Conservation (phyloP, 2,888 invertebrate species). For the Branchellion lobata region DNA sequence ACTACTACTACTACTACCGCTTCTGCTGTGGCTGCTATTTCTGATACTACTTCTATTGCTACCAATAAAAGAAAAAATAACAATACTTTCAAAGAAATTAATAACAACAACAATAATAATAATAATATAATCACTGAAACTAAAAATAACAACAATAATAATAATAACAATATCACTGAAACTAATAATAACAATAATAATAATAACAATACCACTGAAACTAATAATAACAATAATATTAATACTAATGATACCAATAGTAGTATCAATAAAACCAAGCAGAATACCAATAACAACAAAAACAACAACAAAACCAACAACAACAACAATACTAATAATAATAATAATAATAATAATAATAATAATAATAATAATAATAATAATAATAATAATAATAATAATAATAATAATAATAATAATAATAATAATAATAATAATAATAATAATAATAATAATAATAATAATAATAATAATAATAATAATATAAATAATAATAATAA, state of each 20-base stretch:
- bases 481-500: not conserved
- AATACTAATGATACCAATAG: too few relatives aligned
- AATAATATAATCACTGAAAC: constrained; percentile 77
- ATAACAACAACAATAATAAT: too few relatives aligned
- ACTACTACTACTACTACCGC: too few relatives aligned
- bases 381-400: not conserved
- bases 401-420: not conserved
- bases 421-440: not conserved
- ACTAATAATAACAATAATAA: not conserved
- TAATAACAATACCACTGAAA: too few relatives aligned
- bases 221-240: too few relatives aligned
- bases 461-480: not conserved
- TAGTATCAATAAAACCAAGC: too few relatives aligned
- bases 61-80: too few relatives aligned
- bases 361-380: not conserved
- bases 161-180: not conserved
- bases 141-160: not conserved
- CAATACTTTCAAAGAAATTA: too few relatives aligned
- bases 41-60: too few relatives aligned
- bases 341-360: not conserved
- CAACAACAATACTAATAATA: not conserved
- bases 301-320: not conserved
- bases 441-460: not conserved
- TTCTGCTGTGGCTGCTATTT: too few relatives aligned
- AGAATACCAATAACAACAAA: not conserved